Evolutionary conservation across 2,113 vertebrate species (phyloP).

Genomic region (Mesoclemmys tuberculata): DNA sequence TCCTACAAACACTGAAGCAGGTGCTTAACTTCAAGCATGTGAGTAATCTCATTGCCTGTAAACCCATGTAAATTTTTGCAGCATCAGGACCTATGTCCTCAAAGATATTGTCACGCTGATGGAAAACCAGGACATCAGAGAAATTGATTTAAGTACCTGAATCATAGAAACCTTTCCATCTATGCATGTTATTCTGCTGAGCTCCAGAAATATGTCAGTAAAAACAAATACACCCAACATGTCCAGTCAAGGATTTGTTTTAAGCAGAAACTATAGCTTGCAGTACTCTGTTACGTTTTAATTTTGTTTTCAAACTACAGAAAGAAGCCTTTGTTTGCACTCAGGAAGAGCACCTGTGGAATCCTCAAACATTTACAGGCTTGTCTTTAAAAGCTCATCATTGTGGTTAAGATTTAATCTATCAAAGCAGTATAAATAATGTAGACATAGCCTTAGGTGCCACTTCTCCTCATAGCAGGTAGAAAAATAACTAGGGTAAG

Average conservation of each 20-base stretch:
- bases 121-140: constrained; percentile 2
- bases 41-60: background rate
- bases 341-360: constrained; percentile 81
- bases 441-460: constrained; percentile 79
- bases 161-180: constrained; percentile 15
- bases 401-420: constrained; percentile 82
- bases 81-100: background rate
- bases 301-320: constrained; percentile 68
- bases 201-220: constrained; percentile 61
- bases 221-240: constrained; percentile 71
- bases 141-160: constrained; percentile 38
- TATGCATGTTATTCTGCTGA: constrained; percentile 14
- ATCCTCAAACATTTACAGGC: constrained; percentile 78
- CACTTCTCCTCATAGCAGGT: constrained; percentile 68
- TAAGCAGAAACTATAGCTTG: constrained; percentile 60
- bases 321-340: constrained; percentile 78
- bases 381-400: constrained; percentile 75
- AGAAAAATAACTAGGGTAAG: constrained; percentile 53
- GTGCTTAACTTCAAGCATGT: background rate
- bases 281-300: constrained; percentile 66
- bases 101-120: background rate
- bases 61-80: background rate
- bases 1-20: background rate
- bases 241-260: constrained; percentile 73
- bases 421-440: constrained; percentile 82